Base-by-base conservation (phyloP, 2,888 invertebrate species). In the Rambutsinella grinnellia region DNA sequence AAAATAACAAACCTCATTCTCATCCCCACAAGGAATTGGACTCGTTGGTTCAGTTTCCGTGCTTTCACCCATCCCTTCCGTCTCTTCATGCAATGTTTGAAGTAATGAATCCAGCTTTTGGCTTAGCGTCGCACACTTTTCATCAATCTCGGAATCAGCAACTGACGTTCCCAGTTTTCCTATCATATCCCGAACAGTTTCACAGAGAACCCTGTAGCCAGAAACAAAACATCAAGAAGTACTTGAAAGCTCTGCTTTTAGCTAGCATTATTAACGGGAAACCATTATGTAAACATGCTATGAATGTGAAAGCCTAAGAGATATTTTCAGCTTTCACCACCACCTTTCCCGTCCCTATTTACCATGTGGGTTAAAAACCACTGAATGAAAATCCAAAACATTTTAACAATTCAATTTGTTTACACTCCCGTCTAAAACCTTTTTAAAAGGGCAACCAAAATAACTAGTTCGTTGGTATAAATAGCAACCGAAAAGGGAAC, bases 111-210 rank as follows among this genome's bases (percentile, higher is more conserved):
- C 92, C 74, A 95, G 88, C 86, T 94, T 94, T 84, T 93, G 91
- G 84, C 92, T 91, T 79, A 95, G 88, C 66, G 91, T 89, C 83
- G 92, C 91, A 86, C 93, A 94, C 88, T 92, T 92, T 79, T 90
- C 88, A 57, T 88, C 87, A 81, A 93, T 86, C 79, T 84, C 83
- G 15, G 82, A 66, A 70, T 84, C 83, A 71, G 66, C 85, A 80
- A 68, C 85, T 82, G 79, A 83, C 74, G 68, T 84, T 17, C 87
- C 88, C 36, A 89, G 88, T 84, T 87, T 88, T 46, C 90, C 86
- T 27, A 92, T 90, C 84, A 95, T 91, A 81, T 93, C 93, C 85
- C 93, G 92, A 23, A 95, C 91, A 0, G 93, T 93, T 85, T 93
- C 92, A 86, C 93, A 94, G 15, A 95, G 87, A 36, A 91, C 89